phyloP scores from a whole-genome alignment of 2,888 invertebrate genomes.

The Oscheius sp. region DNA sequence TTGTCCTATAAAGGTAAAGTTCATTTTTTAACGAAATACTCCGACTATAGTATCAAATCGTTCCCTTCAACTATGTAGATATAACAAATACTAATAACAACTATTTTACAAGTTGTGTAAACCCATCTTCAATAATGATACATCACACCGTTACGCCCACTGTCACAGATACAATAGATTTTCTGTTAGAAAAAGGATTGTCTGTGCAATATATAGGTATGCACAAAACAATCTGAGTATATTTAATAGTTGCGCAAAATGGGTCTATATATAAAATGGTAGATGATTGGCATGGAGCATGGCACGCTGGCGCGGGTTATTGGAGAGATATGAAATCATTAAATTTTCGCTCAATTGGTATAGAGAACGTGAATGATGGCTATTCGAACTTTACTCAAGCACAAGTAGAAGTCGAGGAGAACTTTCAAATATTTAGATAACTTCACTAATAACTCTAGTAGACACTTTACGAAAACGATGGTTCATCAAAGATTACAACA shows the following conservation, averaged over 20 bases:
- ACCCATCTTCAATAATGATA: constrained; percentile 13
- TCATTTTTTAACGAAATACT: not conserved
- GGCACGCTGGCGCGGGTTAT: constrained; percentile 19
- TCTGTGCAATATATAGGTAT: constrained; percentile 31
- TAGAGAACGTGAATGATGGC: constrained; percentile 29
- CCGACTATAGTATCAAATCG: not conserved
- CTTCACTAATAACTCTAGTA: constrained; percentile 6
- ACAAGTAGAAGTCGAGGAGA: constrained; percentile 20
- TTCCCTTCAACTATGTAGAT: constrained; percentile 1
- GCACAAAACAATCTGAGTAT: not conserved
- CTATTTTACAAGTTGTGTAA: constrained; percentile 13
- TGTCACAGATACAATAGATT: not conserved
- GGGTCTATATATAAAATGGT: constrained; percentile 24
- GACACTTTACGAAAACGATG: constrained; percentile 18
- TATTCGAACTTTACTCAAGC: not conserved
- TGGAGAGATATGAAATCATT: constrained; percentile 18
- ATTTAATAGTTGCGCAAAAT: constrained; percentile 19
- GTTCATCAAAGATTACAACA: constrained; percentile 16
- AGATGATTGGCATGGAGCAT: constrained; percentile 22
- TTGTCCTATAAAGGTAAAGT: not conserved
- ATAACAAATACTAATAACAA: constrained; percentile 14
- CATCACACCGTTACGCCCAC: constrained; percentile 24
- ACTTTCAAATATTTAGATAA: constrained; percentile 10
- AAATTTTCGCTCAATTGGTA: constrained; percentile 25
- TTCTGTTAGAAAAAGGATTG: not conserved